A percentile compares a stretch with the other conserved stretches of the same genome.
These are phyloP conservation scores for Scartelaos histophorus DNA, from an alignment of 2,113 vertebrate genomes.

Conservation along the genomic window DNA sequence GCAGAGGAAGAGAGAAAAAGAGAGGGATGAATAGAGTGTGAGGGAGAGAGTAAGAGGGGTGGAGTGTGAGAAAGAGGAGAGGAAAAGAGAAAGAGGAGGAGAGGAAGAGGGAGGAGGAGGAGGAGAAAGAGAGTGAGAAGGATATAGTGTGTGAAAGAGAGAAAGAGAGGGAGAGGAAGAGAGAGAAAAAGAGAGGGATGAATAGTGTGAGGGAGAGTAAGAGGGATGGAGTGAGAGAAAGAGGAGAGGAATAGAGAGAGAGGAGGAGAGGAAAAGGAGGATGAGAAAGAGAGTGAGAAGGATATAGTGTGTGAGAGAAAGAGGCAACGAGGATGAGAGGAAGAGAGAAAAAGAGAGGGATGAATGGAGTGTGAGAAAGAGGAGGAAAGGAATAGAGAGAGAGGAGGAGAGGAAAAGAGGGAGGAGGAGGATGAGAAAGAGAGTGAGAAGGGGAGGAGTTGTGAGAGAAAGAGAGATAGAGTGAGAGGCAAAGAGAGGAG, in stretches of 20 bases:
- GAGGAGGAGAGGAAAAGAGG: not conserved
- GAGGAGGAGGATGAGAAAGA: too few relatives aligned
- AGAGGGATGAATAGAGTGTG: too few relatives aligned
- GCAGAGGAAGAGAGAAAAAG: too few relatives aligned
- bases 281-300: not conserved
- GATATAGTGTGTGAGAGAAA: too few relatives aligned
- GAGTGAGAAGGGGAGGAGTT: too few relatives aligned
- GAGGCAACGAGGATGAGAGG: not conserved
- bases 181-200: too few relatives aligned
- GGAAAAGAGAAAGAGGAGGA: not conserved
- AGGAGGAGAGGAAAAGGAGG: not conserved
- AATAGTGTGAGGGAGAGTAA: too few relatives aligned
- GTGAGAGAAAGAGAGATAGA: too few relatives aligned
- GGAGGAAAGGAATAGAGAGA: not conserved
- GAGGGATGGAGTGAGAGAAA: not conserved
- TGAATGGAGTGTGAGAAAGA: too few relatives aligned
- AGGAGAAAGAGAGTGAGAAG: not conserved
- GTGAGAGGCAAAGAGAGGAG: too few relatives aligned
- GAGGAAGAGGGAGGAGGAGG: not conserved
- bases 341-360: not conserved
- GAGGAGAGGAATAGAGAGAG: not conserved
- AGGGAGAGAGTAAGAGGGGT: not conserved
- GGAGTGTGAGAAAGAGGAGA: not conserved
- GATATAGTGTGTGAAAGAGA: too few relatives aligned
- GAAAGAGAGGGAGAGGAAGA: not conserved